Base-by-base conservation (phyloP, 2,888 invertebrate species). In the Philhelius pedissequus region DNA sequence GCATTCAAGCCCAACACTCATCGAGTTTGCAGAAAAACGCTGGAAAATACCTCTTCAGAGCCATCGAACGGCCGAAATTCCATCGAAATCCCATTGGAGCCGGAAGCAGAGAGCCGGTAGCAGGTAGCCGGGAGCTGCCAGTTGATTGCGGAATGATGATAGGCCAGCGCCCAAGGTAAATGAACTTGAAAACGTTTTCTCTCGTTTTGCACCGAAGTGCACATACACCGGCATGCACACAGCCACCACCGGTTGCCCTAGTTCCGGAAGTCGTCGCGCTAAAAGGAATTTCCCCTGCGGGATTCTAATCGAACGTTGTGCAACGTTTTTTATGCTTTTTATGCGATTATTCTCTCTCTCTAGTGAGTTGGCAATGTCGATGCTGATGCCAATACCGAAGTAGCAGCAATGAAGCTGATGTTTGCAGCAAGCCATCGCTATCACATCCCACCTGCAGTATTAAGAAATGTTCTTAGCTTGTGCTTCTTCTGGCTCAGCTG, bases 201-300 rank as follows among this genome's bases (percentile, higher is more conserved):
- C 60, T 77, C 38, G 66, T 54, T 75, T 71, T 66, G 52, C 50
- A 76, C 82, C 77, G 82, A 66, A 82, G 76, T 52, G 71, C 76
- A 48, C 25, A n/a, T n/a, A n/a, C 48, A 54, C 79, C 60, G 18
- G 32, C 62, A 62, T n/a, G n/a, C 18, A 40, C 27, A 27, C 18
- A 27, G 9, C 15, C 27, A 43, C 43, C 84, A 80, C 60, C 75
- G 75, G 80, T 84, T 84, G 84, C 84, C 84, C 84, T 84, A 84
- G 84, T 84, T 84, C 84, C 84, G 84, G 84, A 80, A 84, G 84
- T 84, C 84, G 80, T 84, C 84, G 80, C 80, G 84, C 80, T 84
- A 71, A 80, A 80, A 84, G 80, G 84, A 80, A 84, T 80, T 84
- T 80, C 79, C 84, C 80, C 84, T 76, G 80, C 80, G 84, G 84